A percentile compares a stretch with the other conserved stretches of the same genome.
Evolutionary conservation across 2,797 vertebrate genomes (phyloP).

Genomic region (Hydrolagus colliei): DNA sequence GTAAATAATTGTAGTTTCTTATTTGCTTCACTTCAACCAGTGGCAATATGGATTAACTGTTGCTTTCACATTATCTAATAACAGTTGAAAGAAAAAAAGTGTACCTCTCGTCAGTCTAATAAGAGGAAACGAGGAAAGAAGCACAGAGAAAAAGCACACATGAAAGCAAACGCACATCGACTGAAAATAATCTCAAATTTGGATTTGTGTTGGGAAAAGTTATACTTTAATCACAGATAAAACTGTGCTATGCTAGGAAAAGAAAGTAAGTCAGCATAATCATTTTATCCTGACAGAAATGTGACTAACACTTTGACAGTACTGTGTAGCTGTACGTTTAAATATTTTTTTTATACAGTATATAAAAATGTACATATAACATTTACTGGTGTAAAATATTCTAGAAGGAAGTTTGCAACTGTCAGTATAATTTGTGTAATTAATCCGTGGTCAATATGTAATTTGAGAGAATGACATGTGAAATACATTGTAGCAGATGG

Average conservation of each 20-base stretch:
- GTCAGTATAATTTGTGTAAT: background rate
- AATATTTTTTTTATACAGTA: background rate
- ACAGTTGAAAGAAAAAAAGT: conserved; percentile 9
- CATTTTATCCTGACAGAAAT: background rate
- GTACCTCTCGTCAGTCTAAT: background rate
- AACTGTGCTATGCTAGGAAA: background rate
- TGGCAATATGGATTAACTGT: background rate
- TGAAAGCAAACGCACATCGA: background rate
- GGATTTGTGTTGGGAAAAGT: conserved; percentile 27
- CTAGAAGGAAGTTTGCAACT: background rate
- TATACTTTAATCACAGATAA: conserved; percentile 10
- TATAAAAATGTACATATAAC: background rate
- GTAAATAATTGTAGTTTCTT: background rate
- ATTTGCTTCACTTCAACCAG: background rate
- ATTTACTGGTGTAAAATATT: background rate
- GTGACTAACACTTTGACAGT: background rate
- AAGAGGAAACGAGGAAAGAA: conserved; percentile 20
- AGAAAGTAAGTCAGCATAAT: background rate
- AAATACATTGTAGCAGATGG: too few relatives aligned
- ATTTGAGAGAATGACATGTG: background rate
- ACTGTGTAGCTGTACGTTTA: background rate
- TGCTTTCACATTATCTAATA: background rate
- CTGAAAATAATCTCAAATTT: conserved; percentile 20
- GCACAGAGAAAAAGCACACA: background rate
- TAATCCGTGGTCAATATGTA: background rate